Percentiles rank a stretch among this genome's conserved stretches.
phyloP scores from a whole-genome alignment of 2,797 vertebrate species.

The Halcyon badia region DNA sequence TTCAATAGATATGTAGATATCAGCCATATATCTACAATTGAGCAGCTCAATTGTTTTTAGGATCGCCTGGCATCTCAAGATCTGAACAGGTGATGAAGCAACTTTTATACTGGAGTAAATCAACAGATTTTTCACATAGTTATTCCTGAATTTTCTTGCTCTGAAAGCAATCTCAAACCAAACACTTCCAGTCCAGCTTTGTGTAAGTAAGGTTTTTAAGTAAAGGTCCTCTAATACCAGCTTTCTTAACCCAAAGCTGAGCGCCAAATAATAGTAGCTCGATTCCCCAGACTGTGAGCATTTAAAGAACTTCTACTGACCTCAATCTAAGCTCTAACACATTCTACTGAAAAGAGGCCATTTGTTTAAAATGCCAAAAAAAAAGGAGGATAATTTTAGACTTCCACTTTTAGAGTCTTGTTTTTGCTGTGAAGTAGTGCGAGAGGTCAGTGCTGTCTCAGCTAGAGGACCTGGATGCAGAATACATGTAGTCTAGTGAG shows the following conservation, averaged over 20 bases:
- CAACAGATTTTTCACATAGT: not conserved
- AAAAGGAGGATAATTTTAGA: not conserved
- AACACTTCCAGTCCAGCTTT: not conserved
- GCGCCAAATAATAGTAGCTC: not conserved
- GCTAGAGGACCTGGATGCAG: not conserved
- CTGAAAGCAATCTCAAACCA: not conserved
- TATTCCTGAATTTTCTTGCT: not conserved
- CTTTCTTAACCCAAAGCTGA: not conserved
- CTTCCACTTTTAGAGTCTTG: not conserved
- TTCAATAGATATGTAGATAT: not conserved
- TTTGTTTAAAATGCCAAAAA: not conserved
- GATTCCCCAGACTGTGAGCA: not conserved
- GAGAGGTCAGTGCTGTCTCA: not conserved
- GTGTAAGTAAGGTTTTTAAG: not conserved
- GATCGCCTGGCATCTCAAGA: not conserved
- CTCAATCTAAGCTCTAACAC: not conserved
- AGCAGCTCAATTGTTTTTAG: not conserved
- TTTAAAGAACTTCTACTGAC: not conserved
- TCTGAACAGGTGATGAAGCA: not conserved
- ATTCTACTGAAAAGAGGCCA: not conserved
- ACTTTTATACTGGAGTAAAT: not conserved
- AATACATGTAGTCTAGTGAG: not conserved
- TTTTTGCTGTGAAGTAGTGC: not conserved
- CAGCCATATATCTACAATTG: not conserved
- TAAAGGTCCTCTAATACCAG: not conserved